Evolutionary conservation across 2,888 invertebrate genomes (phyloP), one percentile per base, ranked within the genome.

Genomic region (Meta bourneti): DNA sequence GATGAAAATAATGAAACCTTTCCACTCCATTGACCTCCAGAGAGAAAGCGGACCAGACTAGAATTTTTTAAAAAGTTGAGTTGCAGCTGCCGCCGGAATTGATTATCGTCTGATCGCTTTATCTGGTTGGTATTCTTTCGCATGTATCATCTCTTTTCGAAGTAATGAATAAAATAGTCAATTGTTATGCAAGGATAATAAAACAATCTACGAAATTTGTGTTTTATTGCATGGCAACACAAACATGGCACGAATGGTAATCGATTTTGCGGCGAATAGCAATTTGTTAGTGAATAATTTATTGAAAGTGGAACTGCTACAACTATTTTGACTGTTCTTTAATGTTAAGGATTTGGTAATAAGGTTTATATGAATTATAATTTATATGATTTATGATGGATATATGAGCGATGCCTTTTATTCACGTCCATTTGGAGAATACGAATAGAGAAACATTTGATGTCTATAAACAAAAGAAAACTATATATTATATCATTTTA

Each of bases 1-100:
- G 70, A 70, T 70, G 81, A 81, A 81, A 81, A 81, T 81, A 81
- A 71, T 81, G 34, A 61, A 81, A 19, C n/a, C 34, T 69, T 80
- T 20, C 61, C 19, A 61, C 61, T 61, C 61, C 61, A 16, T 16
- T 61, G 61, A 13, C 61, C 20, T 5, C 54, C 16, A 49, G 49
- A 49, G n/a, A n/a, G n/a, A n/a, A n/a, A n/a, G 61, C 9, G 48
- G 13, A 70, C 69, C 69, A 61, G 61, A 79, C 61, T 61, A 79
- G 61, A 79, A 79, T 34, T 70, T 61, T 16, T 81, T 34, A 70
- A 81, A 81, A 70, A 81, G 69, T 81, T 16, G 69, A 48, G 16
- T 20, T 7, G 16, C 79, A 71, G 71, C 9, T 81, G 70, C 70
- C 48, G 11, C 69, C 51, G 20, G 71, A 11, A 51, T 51, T 69